phyloP scores from a whole-genome alignment of 2,888 invertebrate genomes.

The Timandra comae region DNA sequence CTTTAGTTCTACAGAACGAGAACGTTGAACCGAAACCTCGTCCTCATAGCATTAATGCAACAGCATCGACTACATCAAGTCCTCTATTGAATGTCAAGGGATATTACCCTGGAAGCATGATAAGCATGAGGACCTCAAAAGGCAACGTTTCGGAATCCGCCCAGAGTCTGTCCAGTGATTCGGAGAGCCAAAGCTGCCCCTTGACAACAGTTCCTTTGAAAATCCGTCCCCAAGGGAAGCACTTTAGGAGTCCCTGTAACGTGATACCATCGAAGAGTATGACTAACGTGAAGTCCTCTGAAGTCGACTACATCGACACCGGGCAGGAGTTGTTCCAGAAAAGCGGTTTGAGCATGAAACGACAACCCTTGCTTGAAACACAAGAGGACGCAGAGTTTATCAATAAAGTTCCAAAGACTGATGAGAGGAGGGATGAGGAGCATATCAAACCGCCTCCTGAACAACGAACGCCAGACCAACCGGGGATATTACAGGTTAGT shows the following conservation, averaged over 20 bases:
- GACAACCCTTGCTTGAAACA: constrained; percentile 65
- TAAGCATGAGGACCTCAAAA: constrained; percentile 79
- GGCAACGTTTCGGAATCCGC: constrained; percentile 79
- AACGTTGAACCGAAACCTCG: constrained; percentile 67
- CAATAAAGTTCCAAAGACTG: constrained; percentile 73
- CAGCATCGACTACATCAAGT: constrained; percentile 81
- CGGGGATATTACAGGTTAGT: constrained; percentile 82
- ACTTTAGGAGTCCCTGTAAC: constrained; percentile 47
- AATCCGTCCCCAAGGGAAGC: constrained; percentile 69
- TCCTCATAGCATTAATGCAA: constrained; percentile 77
- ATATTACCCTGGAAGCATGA: constrained; percentile 78
- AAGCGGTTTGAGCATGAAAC: constrained; percentile 57
- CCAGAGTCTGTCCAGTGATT: constrained; percentile 81
- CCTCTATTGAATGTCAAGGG: constrained; percentile 80
- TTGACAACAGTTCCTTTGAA: constrained; percentile 73
- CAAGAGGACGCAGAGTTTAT: constrained; percentile 65
- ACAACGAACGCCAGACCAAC: constrained; percentile 49
- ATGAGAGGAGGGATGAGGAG: constrained; percentile 44
- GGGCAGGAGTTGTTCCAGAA: constrained; percentile 57
- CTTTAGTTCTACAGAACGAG: constrained; percentile 73
- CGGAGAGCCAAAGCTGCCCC: constrained; percentile 77
- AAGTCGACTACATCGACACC: constrained; percentile 61
- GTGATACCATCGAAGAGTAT: constrained; percentile 79
- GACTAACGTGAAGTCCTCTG: constrained; percentile 77
- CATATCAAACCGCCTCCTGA: constrained; percentile 36